phyloP scores from a whole-genome alignment of 2,797 vertebrate genomes.

The Chrysocyon brachyurus region DNA sequence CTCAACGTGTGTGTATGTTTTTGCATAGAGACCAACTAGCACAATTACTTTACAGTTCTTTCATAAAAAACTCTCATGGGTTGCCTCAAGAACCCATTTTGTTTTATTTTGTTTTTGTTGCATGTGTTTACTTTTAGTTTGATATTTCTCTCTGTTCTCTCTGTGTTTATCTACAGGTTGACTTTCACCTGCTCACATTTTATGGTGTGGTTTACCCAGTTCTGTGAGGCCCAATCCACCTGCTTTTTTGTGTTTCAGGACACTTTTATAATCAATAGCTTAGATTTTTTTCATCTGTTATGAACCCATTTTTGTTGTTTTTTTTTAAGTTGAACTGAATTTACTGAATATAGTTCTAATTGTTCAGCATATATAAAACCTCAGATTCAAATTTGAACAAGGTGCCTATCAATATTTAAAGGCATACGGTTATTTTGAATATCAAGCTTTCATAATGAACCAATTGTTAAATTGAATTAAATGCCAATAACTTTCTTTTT shows the following conservation, averaged over 20 bases:
- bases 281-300: conserved; percentile 51
- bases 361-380: background rate
- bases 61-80: background rate
- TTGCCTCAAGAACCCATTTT: background rate
- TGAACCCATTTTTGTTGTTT: background rate
- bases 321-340: background rate
- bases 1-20: background rate
- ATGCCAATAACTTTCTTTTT: background rate
- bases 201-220: background rate
- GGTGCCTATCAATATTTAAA: conserved; percentile 8
- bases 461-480: background rate
- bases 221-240: background rate
- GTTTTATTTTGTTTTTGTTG: background rate
- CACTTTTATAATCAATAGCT: conserved; percentile 21
- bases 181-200: background rate
- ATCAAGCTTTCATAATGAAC: background rate
- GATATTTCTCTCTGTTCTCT: conserved; percentile 12
- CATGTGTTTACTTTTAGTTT: background rate
- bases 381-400: background rate
- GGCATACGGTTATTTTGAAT: background rate
- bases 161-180: background rate
- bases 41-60: background rate
- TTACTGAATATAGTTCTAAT: background rate
- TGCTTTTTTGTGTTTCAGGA: conserved; percentile 41
- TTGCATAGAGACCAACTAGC: background rate